A percentile compares a stretch with the other conserved stretches of the same genome.
phyloP scores from a whole-genome alignment of 2,797 vertebrate genomes.

The Schizopygopsis pylzovi region DNA sequence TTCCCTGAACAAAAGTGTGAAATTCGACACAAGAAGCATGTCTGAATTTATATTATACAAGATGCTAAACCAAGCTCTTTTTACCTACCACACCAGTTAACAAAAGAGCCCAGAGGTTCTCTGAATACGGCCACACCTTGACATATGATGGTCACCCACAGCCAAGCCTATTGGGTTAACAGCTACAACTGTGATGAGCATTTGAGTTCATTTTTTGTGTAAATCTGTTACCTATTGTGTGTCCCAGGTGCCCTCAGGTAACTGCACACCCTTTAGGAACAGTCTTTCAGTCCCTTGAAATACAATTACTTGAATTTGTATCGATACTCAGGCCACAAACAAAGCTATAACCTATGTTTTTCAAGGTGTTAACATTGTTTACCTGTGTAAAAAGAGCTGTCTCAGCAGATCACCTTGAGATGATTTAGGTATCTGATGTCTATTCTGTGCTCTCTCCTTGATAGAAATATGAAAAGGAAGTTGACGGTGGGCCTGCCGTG shows the following conservation, averaged over 20 bases:
- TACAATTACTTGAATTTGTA: constrained; percentile 52
- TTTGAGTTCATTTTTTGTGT: constrained; percentile 14
- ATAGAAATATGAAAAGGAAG: constrained; percentile 44
- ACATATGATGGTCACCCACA: constrained; percentile 24
- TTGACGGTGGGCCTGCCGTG: constrained; percentile 39
- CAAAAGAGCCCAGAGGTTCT: not conserved
- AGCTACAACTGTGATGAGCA: not conserved
- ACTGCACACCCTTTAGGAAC: constrained; percentile 46
- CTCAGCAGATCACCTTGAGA: constrained; percentile 42
- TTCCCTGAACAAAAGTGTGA: not conserved
- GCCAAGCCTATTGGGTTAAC: not conserved
- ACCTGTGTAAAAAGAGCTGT: constrained; percentile 50
- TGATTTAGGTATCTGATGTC: constrained; percentile 54
- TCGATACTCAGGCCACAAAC: constrained; percentile 51
- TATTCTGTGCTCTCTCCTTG: constrained; percentile 38
- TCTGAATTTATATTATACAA: not conserved
- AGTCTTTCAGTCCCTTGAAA: constrained; percentile 51
- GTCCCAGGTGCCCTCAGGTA: constrained; percentile 50
- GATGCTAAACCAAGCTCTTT: constrained; percentile 6
- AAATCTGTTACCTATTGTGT: constrained; percentile 42
- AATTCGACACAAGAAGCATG: not conserved
- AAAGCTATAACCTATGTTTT: constrained; percentile 52
- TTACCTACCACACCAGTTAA: not conserved
- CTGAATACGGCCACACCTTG: constrained; percentile 1
- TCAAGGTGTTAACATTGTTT: constrained; percentile 55